A percentile compares a stretch with the other conserved stretches of the same genome.
These are phyloP conservation scores for Chelmon rostratus DNA, from an alignment of 2,797 vertebrate genomes.

Conservation along the genomic window DNA sequence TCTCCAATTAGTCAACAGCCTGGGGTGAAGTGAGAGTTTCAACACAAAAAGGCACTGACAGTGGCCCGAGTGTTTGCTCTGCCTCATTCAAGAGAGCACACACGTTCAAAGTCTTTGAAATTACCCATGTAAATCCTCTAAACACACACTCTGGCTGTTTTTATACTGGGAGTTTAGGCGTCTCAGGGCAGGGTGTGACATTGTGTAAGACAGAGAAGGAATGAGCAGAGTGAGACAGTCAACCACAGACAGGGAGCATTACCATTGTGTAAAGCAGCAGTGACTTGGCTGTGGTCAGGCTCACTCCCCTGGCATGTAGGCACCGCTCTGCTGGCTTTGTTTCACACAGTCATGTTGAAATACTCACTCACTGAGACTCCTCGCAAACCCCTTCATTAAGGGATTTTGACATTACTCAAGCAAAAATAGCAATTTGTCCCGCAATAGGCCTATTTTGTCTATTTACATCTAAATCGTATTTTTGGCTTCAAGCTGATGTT, in stretches of 20 bases:
- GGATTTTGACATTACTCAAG: constrained; percentile 50
- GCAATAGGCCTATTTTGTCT: background rate
- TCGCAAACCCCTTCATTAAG: constrained; percentile 66
- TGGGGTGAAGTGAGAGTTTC: constrained; percentile 33
- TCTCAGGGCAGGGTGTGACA: constrained; percentile 63
- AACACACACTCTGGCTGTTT: constrained; percentile 26
- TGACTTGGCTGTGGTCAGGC: constrained; percentile 68
- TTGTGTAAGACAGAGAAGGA: constrained; percentile 62
- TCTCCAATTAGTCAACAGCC: constrained; percentile 46
- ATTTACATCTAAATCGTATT: constrained; percentile 1
- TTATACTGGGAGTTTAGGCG: constrained; percentile 46
- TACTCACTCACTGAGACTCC: constrained; percentile 38
- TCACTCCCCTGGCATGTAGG: constrained; percentile 68
- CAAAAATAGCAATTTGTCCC: constrained; percentile 24
- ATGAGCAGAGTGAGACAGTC: constrained; percentile 61
- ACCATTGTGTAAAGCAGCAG: constrained; percentile 74
- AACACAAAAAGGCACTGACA: constrained; percentile 22
- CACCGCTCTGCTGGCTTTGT: constrained; percentile 52
- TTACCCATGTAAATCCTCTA: constrained; percentile 36
- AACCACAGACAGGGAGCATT: constrained; percentile 65
- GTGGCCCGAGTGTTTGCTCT: constrained; percentile 1
- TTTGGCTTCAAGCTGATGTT: background rate
- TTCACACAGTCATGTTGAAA: constrained; percentile 75
- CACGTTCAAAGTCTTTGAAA: constrained; percentile 22
- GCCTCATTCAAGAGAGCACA: constrained; percentile 16